phyloP scores from a whole-genome alignment of 2,888 invertebrate species.

The Petrophora chlorosata region DNA sequence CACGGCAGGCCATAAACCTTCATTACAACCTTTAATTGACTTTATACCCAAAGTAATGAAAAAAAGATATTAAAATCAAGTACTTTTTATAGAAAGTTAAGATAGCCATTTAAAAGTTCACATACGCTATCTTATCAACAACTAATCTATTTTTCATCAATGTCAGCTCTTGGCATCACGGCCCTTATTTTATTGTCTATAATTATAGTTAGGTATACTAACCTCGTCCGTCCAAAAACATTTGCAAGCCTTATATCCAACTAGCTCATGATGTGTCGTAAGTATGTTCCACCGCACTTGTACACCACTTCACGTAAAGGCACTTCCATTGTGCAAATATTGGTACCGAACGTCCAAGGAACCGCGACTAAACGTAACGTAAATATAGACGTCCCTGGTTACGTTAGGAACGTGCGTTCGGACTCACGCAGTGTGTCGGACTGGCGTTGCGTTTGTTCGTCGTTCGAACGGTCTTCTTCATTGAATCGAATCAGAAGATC shows the following conservation, averaged over 20 bases:
- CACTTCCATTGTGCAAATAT: constrained; percentile 66
- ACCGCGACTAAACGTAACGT: constrained; percentile 44
- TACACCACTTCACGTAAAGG: constrained; percentile 68
- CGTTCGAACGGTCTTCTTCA: constrained; percentile 58
- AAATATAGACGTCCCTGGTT: constrained; percentile 58
- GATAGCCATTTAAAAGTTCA: no score
- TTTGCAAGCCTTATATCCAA: constrained; percentile 55
- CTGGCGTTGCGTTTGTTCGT: constrained; percentile 51
- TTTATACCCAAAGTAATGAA: no score
- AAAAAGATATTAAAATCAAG: no score
- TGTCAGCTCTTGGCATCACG: constrained; percentile 3
- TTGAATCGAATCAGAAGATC: constrained; percentile 52
- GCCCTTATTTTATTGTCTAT: not conserved
- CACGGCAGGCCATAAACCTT: no score
- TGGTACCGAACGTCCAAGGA: constrained; percentile 53
- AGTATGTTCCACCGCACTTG: constrained; percentile 62
- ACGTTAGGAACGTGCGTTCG: constrained; percentile 65
- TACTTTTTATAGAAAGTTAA: no score
- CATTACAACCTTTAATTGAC: no score
- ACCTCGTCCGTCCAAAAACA: constrained; percentile 80
- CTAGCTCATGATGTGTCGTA: constrained; percentile 65
- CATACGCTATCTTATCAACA: constrained; percentile 4
- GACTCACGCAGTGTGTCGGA: constrained; percentile 60
- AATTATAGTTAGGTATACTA: constrained; percentile 41
- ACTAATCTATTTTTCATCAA: constrained; percentile 8